phyloP scores from a whole-genome alignment of 2,113 vertebrate species.

The Ochotona princeps region DNA sequence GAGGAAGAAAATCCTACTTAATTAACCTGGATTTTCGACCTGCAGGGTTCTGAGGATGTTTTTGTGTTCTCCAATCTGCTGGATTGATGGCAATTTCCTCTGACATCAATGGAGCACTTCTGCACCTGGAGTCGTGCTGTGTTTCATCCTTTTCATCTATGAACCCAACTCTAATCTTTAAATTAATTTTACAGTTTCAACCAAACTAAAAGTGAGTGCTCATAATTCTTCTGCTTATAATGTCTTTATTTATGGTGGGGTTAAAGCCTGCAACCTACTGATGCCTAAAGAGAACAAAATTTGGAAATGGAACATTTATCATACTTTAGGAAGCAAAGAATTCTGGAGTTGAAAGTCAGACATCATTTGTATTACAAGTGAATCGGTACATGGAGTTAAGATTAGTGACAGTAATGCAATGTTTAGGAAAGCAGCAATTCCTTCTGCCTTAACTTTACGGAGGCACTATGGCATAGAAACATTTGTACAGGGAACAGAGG shows the following conservation, averaged over 20 bases:
- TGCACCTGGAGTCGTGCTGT: neutral
- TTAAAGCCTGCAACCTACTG: neutral
- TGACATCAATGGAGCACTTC: neutral
- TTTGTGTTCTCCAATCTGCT: neutral
- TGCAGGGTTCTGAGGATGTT: neutral
- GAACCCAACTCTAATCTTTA: neutral
- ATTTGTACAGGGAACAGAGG: neutral
- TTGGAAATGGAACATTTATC: neutral
- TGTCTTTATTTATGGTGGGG: accelerated
- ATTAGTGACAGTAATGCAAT: neutral
- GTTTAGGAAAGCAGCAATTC: neutral
- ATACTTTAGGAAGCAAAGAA: neutral
- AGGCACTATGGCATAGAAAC: neutral
- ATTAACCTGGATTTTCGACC: neutral
- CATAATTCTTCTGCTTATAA: neutral
- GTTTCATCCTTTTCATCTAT: neutral
- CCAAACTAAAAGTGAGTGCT: neutral
- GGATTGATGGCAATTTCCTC: neutral
- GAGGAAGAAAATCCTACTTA: neutral
- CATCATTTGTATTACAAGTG: neutral
- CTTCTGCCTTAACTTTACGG: neutral
- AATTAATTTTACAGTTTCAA: neutral
- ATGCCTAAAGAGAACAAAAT: neutral
- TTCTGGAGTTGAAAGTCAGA: neutral
- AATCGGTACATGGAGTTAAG: neutral